Base-by-base conservation (phyloP, 2,888 invertebrate species). In the Choreutis nemorana region DNA sequence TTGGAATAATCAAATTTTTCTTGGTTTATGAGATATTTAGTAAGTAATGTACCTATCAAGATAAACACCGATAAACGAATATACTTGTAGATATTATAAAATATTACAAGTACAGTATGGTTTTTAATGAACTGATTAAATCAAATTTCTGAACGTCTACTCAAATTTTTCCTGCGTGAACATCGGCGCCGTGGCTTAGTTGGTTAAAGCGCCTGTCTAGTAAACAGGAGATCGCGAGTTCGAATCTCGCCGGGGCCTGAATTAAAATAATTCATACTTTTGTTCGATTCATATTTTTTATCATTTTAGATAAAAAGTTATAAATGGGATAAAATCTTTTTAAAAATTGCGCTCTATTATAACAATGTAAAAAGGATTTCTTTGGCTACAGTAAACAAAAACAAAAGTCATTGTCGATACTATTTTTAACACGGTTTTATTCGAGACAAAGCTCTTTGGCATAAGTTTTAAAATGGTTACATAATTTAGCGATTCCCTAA, bases 161-260 rank as follows among this genome's bases (percentile, higher is more conserved):
- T n/a, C n/a, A n/a, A n/a, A n/a, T n/a, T n/a, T n/a, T n/a, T n/a
- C n/a, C n/a, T n/a, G n/a, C n/a, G n/a, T n/a, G 1, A 2, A 2
- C 26, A 35, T 26, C 36, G 65, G 72, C 68, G 65, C 68, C 72
- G 71, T 72, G 71, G 73, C 72, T 71, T 67, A 70, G 65, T 70
- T 68, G 71, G 71, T 71, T 70, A 70, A 70, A 70, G 68, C 72
- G 71, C 72, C 73, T 73, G 73, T 75, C 71, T 71, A 71, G 71
- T 73, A 73, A 72, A 73, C 73, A 72, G 71, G 71, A 72, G 72
- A 72, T 72, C 70, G 54, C 45, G 70, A 71, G 71, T 72, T 72
- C 71, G 70, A 73, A 72, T 72, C 70, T 70, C 67, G 70, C 54
- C 71, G 70, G 70, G 65, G 72, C 71, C 71, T 66, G n/a, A 6